phyloP scores from a whole-genome alignment of 1,140 invertebrate species.

The Leptoteleia sp. region DNA sequence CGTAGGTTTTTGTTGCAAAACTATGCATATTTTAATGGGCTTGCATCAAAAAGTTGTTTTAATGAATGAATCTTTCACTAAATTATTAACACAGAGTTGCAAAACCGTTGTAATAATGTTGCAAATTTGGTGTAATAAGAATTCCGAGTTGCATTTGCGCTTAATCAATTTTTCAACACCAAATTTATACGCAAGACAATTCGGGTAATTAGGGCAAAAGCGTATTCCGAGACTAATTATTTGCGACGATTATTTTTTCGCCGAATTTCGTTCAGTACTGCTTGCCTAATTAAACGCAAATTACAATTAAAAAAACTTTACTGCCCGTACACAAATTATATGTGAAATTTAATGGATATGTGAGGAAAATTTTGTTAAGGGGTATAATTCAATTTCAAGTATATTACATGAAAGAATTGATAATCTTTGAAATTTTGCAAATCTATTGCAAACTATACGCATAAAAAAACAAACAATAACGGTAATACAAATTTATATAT shows the following conservation, averaged over 20 bases:
- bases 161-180: background rate
- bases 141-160: background rate
- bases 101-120: slow-evolving; percentile 1
- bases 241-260: background rate
- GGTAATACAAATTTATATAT: too few species aligned
- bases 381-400: too few species aligned
- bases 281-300: too few species aligned
- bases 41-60: slow-evolving; percentile 11
- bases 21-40: slow-evolving; percentile 4
- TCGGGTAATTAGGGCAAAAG: background rate
- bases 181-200: background rate
- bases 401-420: too few species aligned
- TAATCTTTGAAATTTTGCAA: too few species aligned
- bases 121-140: slow-evolving; percentile 1
- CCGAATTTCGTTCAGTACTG: too few species aligned
- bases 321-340: too few species aligned
- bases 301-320: too few species aligned
- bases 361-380: too few species aligned
- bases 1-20: slow-evolving; percentile 15
- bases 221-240: background rate
- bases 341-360: too few species aligned
- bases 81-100: slow-evolving; percentile 23
- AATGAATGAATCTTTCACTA: slow-evolving; percentile 10
- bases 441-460: too few species aligned
- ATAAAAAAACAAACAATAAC: too few species aligned